These are phyloP conservation scores for Opisthocomus hoazin DNA, from an alignment of 2,113 vertebrate species.

Conservation along the genomic window DNA sequence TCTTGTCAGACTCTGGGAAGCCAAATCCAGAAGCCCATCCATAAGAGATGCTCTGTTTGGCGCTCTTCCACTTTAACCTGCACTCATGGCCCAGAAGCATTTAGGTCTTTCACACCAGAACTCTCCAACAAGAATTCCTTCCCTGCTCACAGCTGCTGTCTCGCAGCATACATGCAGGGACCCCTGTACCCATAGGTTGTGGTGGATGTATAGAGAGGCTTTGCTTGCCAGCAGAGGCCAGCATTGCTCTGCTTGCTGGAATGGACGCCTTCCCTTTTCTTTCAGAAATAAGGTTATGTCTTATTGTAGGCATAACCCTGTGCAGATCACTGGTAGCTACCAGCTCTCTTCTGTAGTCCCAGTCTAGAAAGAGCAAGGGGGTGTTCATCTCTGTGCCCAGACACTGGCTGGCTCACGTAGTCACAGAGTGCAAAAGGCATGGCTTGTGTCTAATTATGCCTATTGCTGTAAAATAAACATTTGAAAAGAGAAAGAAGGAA, in stretches of 20 bases:
- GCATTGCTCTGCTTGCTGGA: not conserved
- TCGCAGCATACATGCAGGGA: accelerated
- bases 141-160: not conserved
- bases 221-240: conserved; percentile 57
- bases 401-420: accelerated
- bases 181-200: accelerated
- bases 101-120: not conserved
- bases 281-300: not conserved
- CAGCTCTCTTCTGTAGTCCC: not conserved
- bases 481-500: not conserved
- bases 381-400: not conserved
- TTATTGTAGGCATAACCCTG: not conserved
- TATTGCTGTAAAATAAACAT: not conserved
- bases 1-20: not conserved
- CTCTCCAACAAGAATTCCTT: not conserved
- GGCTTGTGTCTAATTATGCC: not conserved
- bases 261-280: not conserved
- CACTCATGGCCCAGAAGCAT: not conserved
- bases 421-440: not conserved
- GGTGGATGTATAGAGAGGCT: not conserved
- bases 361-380: no score
- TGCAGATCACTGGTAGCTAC: not conserved
- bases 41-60: not conserved
- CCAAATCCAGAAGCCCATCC: not conserved
- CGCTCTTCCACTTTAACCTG: not conserved